These are phyloP conservation scores for Xestoiulus laeticollis DNA, from an alignment of 2,888 invertebrate genomes.

Conservation along the genomic window DNA sequence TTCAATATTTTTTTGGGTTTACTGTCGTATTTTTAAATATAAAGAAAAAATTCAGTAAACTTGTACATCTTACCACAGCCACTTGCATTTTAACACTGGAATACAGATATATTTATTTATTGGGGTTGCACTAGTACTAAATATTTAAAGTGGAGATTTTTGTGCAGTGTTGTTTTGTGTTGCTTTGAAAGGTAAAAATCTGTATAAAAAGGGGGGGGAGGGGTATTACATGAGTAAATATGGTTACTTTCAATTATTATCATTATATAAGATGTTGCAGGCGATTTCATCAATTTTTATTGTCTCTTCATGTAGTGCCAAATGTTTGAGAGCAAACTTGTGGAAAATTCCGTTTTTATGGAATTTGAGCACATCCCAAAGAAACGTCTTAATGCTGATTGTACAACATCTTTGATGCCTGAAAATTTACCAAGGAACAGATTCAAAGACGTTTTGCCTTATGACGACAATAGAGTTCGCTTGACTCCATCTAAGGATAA, in stretches of 20 bases:
- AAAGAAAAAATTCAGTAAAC: too few species aligned
- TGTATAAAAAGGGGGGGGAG: too few species aligned
- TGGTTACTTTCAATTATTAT: too few species aligned
- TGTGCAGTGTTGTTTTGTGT: too few species aligned
- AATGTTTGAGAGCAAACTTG: constrained; percentile 73
- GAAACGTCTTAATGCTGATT: constrained; percentile 74
- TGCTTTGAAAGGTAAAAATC: too few species aligned
- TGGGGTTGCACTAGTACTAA: too few species aligned
- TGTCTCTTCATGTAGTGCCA: constrained; percentile 57
- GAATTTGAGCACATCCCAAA: constrained; percentile 88
- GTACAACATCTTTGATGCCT: constrained; percentile 76
- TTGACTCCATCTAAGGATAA: constrained; percentile 84
- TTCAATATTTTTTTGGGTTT: not conserved
- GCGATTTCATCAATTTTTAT: constrained; percentile 50
- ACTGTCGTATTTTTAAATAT: not conserved
- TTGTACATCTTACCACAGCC: not conserved
- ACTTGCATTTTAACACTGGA: too few species aligned
- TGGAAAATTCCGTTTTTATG: constrained; percentile 73
- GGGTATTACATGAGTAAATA: too few species aligned
- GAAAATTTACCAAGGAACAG: constrained; percentile 72
- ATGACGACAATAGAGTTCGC: constrained; percentile 87
- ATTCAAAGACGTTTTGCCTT: constrained; percentile 82
- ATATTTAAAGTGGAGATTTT: too few species aligned
- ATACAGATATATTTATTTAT: too few species aligned
- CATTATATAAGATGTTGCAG: not conserved